A percentile compares a stretch with the other conserved stretches of the same genome.
phyloP scores from a whole-genome alignment of 2,113 vertebrate genomes.

The Megaceryle maxima region DNA sequence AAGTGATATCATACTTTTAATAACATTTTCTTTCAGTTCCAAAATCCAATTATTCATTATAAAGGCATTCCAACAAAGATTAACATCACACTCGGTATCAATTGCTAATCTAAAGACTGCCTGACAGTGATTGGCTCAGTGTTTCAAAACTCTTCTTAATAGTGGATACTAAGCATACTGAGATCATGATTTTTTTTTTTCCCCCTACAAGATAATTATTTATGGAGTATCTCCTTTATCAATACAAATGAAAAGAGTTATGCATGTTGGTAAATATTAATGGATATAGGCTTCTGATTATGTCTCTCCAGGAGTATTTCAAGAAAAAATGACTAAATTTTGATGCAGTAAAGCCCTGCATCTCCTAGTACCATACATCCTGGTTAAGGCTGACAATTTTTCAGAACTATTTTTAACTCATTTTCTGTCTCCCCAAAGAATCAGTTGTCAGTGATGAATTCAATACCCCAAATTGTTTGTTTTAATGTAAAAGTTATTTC shows the following conservation, averaged over 20 bases:
- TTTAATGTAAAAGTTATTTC: slow-evolving; percentile 54
- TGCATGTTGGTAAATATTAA: neutral
- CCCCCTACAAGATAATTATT: neutral
- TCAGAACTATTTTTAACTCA: slow-evolving; percentile 1
- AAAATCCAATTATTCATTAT: neutral
- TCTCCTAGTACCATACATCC: neutral
- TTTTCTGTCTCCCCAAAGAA: neutral
- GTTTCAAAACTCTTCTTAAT: neutral
- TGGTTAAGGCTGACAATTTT: slow-evolving; percentile 19
- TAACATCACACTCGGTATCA: neutral
- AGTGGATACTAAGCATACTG: neutral
- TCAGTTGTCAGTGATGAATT: slow-evolving; percentile 23
- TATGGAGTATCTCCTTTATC: neutral
- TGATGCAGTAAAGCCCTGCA: neutral
- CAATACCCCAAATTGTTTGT: slow-evolving; percentile 1
- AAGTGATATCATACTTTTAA: neutral
- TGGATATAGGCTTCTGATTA: neutral
- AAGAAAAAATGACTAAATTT: neutral
- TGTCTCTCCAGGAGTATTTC: slow-evolving; percentile 9
- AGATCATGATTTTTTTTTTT: neutral
- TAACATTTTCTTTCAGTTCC: neutral
- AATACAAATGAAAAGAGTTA: neutral
- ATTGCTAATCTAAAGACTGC: neutral
- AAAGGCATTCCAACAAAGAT: neutral
- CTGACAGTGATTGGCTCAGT: neutral